Conservation (phyloP, 2,113 vertebrate species). For the Trochalopteron elliotii region DNA sequence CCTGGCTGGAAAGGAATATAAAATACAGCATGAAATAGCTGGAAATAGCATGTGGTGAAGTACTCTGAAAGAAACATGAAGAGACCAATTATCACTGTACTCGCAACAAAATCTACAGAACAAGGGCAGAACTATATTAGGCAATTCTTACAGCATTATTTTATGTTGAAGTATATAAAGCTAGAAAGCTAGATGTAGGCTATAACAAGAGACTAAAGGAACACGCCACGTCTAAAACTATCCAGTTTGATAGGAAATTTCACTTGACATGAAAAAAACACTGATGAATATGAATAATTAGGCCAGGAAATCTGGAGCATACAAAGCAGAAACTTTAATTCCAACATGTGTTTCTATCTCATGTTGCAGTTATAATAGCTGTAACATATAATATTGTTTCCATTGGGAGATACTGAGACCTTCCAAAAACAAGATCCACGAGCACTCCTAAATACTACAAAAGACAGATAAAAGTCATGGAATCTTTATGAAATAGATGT, state of each 20-base stretch:
- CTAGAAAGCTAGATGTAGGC: neutral
- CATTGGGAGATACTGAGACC: neutral
- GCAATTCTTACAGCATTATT: neutral
- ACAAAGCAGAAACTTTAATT: neutral
- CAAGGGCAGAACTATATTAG: neutral
- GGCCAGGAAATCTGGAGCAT: neutral
- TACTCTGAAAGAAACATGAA: neutral
- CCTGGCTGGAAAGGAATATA: neutral
- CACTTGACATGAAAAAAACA: neutral
- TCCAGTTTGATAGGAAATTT: neutral
- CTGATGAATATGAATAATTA: neutral
- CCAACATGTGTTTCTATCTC: neutral
- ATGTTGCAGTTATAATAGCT: neutral
- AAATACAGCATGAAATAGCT: neutral
- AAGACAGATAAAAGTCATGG: neutral
- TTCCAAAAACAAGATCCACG: neutral
- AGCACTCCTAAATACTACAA: neutral
- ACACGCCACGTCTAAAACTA: neutral
- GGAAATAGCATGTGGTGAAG: neutral
- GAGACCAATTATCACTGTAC: neutral
- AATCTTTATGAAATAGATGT: neutral
- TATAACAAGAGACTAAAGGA: neutral
- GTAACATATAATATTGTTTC: neutral
- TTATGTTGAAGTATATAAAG: neutral
- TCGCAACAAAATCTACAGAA: neutral